Conservation (phyloP, 2,888 invertebrate species). For the Quadroppia sp. region DNA sequence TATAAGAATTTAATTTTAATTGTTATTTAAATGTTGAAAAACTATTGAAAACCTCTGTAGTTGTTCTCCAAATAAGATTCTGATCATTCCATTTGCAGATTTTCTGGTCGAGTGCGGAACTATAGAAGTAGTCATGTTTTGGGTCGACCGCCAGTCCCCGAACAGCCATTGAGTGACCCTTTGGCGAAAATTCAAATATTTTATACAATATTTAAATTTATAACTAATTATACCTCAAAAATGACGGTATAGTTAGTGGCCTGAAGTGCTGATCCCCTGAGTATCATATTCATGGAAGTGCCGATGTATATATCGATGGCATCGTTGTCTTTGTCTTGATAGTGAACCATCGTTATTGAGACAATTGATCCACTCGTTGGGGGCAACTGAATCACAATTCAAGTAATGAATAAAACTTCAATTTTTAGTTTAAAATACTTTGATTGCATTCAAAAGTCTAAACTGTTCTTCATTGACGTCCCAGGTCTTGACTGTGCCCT, state of each 20-base stretch:
- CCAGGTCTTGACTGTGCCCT: constrained; percentile 41
- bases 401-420: too few relatives aligned
- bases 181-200: neutral
- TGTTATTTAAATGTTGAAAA: neutral
- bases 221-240: constrained; percentile 33
- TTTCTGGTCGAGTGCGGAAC: constrained; percentile 37
- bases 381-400: too few relatives aligned
- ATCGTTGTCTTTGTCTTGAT: neutral
- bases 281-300: constrained; percentile 36
- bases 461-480: constrained; percentile 39
- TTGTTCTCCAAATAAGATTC: constrained; percentile 35
- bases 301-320: constrained; percentile 39
- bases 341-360: constrained; percentile 23
- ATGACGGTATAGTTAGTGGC: constrained; percentile 38
- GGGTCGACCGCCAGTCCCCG: constrained; percentile 36
- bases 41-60: constrained; percentile 10
- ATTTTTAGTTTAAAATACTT: constrained; percentile 2
- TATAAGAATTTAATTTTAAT: neutral
- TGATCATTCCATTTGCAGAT: constrained; percentile 42
- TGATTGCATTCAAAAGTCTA: constrained; percentile 38
- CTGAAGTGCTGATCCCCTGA: constrained; percentile 32
- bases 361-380: constrained; percentile 32
- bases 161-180: constrained; percentile 41
- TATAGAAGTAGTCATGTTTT: constrained; percentile 32
- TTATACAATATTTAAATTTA: constrained; percentile 2